phyloP scores from a whole-genome alignment of 2,888 invertebrate genomes.

The Hanleya hanleyi region DNA sequence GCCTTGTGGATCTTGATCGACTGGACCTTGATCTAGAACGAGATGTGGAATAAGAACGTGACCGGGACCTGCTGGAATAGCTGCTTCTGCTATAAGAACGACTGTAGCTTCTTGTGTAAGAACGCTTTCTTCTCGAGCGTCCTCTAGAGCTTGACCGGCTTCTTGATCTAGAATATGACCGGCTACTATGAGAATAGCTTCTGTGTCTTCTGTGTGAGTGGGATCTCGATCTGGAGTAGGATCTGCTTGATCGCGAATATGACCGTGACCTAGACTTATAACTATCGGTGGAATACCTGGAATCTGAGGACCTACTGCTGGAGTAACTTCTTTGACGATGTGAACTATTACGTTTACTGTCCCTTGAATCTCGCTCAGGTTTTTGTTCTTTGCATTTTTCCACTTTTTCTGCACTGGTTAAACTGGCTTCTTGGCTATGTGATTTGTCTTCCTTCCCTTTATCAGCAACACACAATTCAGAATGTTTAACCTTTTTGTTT shows the following conservation, averaged over 20 bases:
- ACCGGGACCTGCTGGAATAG: constrained; percentile 35
- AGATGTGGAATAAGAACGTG: constrained; percentile 32
- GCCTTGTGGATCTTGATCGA: constrained; percentile 46
- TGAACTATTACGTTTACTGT: too few species aligned
- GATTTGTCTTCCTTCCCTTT: too few species aligned
- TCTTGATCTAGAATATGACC: constrained; percentile 49
- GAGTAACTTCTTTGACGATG: constrained; percentile 40
- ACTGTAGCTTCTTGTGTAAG: constrained; percentile 16
- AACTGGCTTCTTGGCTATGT: too few species aligned
- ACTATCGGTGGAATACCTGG: constrained; percentile 44
- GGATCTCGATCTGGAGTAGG: constrained; percentile 12
- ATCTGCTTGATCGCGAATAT: constrained; percentile 16
- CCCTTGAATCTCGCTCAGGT: too few species aligned
- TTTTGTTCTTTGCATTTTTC: too few species aligned
- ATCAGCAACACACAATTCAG: too few species aligned
- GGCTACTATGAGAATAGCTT: constrained; percentile 11
- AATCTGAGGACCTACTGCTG: constrained; percentile 40
- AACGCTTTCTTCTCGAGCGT: constrained; percentile 12
- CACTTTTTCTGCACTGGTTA: too few species aligned
- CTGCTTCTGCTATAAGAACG: constrained; percentile 24
- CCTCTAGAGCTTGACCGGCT: constrained; percentile 43
- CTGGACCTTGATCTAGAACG: constrained; percentile 44
- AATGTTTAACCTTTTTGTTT: too few species aligned
- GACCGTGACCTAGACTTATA: constrained; percentile 42
- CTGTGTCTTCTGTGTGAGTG: background rate